Evolutionary conservation across 1,140 invertebrate genomes (phyloP), one percentile per base, ranked within the genome.

Genomic region (Lepidurus packardi): DNA sequence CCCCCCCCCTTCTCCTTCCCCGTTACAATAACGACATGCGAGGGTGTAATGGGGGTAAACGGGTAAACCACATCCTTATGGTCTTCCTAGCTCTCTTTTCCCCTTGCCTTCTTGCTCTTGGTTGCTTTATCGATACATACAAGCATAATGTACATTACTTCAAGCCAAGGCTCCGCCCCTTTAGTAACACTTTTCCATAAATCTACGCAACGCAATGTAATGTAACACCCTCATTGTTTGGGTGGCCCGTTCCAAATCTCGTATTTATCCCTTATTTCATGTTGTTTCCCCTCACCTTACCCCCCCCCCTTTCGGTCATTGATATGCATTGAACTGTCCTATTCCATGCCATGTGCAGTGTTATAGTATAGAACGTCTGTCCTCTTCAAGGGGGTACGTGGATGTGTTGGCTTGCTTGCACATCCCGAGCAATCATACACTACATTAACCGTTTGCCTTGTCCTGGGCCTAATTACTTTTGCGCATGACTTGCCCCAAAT

Each of bases 401-500:
- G 1, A 3, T 10, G 5, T 47, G 10, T 47, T 65, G 21, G 53
- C 6, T 65, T 7, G 8, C 21, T n/a, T 65, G 13, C 6, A 9
- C 53, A 65, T 65, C 53, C 21, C 21, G 21, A 65, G 53, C 53
- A 65, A 65, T 65, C 53, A n/a, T 65, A 13, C 53, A 65, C 53
- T 65, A 65, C 53, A 65, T 65, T 65, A 65, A 65, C n/a, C 10
- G 16, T 13, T 65, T 65, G 53, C 16, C 53, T 65, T 65, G 21
- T 65, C 53, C 6, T 7, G 6, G 53, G 53, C 53, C 53, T 65
- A 65, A 65, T 65, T 65, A 65, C 53, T 65, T 65, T 65, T 13
- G 53, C 53, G 53, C 53, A 65, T 65, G 53, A 65, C 53, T 65
- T 65, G 53, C 53, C 53, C 53, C 16, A 65, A 65, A 65, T 65